Evolutionary conservation across 2,888 invertebrate genomes (phyloP), one percentile per base, ranked within the genome.

Genomic region (Gisinianus flammeolus): DNA sequence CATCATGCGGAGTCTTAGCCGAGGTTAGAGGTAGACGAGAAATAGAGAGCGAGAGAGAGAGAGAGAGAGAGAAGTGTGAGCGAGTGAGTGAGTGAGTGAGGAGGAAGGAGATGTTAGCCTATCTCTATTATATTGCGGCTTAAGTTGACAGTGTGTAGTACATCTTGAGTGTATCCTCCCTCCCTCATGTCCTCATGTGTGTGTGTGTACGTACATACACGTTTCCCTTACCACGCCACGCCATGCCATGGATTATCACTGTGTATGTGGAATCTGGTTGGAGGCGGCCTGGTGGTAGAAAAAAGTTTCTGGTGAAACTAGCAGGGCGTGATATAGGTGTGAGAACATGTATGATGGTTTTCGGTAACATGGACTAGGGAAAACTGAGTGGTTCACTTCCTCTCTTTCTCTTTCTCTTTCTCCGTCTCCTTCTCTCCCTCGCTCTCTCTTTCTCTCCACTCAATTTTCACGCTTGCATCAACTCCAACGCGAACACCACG

Each of bases 271-370:
- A n/a, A n/a, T n/a, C n/a, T n/a, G n/a, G n/a, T n/a, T 71, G 54
- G 68, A 68, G 33, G 72, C 66, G 78, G 66, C 70, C 70, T 58
- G 62, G 73, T 73, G 78, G 78, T 69, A 62, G 74, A 69, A 74
- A 80, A 79, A 62, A 76, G 79, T 81, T 79, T 78, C 75, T 78
- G 74, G 80, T 77, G 79, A 80, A 44, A 79, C 79, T 77, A 81
- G 76, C 44, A 76, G 79, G 80, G 81, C 80, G 79, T 80, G 80
- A 78, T 71, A 81, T 78, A 80, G 77, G 79, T 44, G 44, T 76
- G 80, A 81, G 80, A 79, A 80, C 81, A 79, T 81, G 81, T 79
- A 78, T 80, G 79, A 80, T 80, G 80, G 80, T 81, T 80, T n/a
- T 79, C 78, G 76, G 79, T 81, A 81, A 79, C 80, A 78, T 80